Evolutionary conservation across 64 coral and sea anemone genomes (phyloP), one percentile per base, ranked within the genome.

Genomic region (Actinia equina): DNA sequence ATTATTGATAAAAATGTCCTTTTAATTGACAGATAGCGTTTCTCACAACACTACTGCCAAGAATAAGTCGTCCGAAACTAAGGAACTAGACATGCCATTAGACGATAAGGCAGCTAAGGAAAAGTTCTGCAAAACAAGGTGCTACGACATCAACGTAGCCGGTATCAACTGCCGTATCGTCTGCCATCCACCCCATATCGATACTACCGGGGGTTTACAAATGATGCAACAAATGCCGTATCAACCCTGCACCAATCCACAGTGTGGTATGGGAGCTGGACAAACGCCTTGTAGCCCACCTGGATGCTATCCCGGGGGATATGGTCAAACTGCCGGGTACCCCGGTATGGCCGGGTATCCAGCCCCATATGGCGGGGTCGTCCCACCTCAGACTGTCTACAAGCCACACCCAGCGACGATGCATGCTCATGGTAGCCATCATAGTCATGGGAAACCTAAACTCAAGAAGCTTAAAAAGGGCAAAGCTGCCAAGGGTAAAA

Each of bases 111-210:
- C 69, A 61, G 86, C 70, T 8, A 46, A 10, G 7, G 82, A 92
- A 30, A 92, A 92, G 23, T 87, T 85, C 87, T 93, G 87, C 77
- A 52, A 89, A 49, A 93, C 63, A 17, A 89, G 78, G 17, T 93
- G 92, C 12, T 93, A 87, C 82, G 86, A 88, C 70, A 51, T 89
- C 43, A 61, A 93, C 14, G 55, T 86, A 58, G 87, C 59, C 25
- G 86, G 86, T 53, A 81, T 83, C 23, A 74, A 93, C 27, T 93
- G 92, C 53, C 83, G 86, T 67, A 89, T 93, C 74, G 86, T 89
- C 23, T 93, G 87, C 9, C 85, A 93, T 8, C 92, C 87, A 52
- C 92, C 92, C 60, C 26, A 80, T 79, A 65, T 89, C 45, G 87
- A 95, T 60, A 85, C 83, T 43, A 85, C 83, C 53, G 55, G 55